Evolutionary conservation across 2,888 invertebrate genomes (phyloP), one percentile per base, ranked within the genome.

Genomic region (Masnerella sp.): DNA sequence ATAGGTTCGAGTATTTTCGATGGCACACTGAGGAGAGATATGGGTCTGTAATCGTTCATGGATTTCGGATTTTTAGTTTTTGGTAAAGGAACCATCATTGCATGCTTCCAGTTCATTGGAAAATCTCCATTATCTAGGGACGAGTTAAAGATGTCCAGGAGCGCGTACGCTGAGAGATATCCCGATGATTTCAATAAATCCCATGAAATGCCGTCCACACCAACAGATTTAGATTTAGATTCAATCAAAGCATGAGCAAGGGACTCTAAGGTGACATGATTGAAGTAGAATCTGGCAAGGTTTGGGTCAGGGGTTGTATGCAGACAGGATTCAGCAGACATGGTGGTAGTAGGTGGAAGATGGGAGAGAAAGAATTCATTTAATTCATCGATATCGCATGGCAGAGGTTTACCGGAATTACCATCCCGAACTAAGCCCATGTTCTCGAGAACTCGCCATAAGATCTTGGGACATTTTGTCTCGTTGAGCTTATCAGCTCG

Each of bases 1-100:
- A 47, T 25, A 12, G 28, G n/a, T 15, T 47, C 30, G 0, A 47
- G 47, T 7, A 47, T 11, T 12, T 47, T 47, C 0, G 32, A 47
- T 1, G 32, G 15, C 2, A 30, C 2, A 5, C 30, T 30, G 1
- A 47, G 18, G 7, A 47, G 28, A 12, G 47, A 14, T 1, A 47
- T 47, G 2, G 47, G 47, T 0, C 47, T 17, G 9, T n/a, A 47
- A 2, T 47, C 47, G 0, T 0, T 1, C 18, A 47, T 2, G 1
- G 15, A 12, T 1, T 7, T 15, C 5, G 32, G 15, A n/a, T 47
- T 32, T 5, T 5, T n/a, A 4, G 2, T 32, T 17, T 47, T 47
- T 0, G 32, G 47, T n/a, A 47, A 17, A 1, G 32, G 47, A n/a
- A 47, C 5, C 8, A 47, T 30, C 2, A 47, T 32, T n/a, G 47